phyloP scores from a whole-genome alignment of 2,797 vertebrate genomes.

The Rhinatrema bivittatum region DNA sequence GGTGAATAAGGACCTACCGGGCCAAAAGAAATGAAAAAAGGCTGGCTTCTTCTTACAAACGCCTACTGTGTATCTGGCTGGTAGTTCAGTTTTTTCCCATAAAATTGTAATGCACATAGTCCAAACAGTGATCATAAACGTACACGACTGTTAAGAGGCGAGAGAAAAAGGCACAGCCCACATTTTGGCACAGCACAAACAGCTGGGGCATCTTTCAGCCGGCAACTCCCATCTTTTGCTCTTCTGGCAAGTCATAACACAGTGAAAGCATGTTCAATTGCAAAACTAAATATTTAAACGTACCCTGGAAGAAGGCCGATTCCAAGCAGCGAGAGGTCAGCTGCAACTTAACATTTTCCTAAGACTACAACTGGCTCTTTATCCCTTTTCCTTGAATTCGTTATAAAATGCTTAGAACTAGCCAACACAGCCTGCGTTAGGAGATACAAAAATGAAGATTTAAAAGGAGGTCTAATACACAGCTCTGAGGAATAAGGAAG shows the following conservation, averaged over 20 bases:
- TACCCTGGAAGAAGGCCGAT: constrained; percentile 18
- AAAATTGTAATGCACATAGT: background rate
- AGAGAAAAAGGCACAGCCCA: background rate
- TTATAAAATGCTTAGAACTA: background rate
- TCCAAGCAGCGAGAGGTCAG: constrained; percentile 8
- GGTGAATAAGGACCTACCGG: no score
- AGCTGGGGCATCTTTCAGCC: constrained; percentile 20
- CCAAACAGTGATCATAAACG: background rate
- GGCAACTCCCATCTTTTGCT: background rate
- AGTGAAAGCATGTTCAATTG: constrained; percentile 5
- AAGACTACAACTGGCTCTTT: constrained; percentile 8
- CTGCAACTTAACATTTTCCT: constrained; percentile 5
- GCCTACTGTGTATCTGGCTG: no score
- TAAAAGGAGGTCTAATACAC: no score
- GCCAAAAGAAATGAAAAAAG: no score
- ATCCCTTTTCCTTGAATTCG: constrained; percentile 1
- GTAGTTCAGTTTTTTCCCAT: no score
- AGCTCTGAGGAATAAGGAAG: no score
- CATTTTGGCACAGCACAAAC: constrained; percentile 21
- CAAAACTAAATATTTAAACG: constrained; percentile 23
- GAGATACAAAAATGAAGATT: no score
- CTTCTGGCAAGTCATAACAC: rapidly evolving
- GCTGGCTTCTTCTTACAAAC: no score
- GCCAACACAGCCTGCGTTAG: no score
- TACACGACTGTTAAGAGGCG: background rate